phyloP scores from a whole-genome alignment of 1,140 invertebrate species.

The Lasioglossum baleicum region DNA sequence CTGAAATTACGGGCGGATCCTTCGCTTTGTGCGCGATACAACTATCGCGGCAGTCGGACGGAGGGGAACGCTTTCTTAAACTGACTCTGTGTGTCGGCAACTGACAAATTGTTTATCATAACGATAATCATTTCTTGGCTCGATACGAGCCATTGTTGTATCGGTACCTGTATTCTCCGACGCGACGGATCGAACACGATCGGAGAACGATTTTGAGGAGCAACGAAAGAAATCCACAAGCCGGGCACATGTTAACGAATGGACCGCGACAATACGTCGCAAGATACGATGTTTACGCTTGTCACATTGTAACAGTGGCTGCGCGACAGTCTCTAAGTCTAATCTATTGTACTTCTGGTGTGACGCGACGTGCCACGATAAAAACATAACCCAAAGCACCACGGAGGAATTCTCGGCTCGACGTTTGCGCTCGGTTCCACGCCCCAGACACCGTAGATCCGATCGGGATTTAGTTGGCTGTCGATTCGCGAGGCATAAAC shows the following conservation, averaged over 20 bases:
- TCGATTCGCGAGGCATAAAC: conserved; percentile 25
- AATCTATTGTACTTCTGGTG: conserved; percentile 10
- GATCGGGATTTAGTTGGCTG: conserved; percentile 31
- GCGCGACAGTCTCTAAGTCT: no score
- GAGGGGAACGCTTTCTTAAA: background rate
- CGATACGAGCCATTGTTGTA: conserved; percentile 21
- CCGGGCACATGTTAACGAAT: no score
- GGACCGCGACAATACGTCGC: no score
- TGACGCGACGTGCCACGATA: background rate
- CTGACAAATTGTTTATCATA: conserved; percentile 38
- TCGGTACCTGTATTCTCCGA: no score
- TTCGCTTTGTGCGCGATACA: conserved; percentile 40
- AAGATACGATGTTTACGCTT: no score
- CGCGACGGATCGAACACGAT: no score
- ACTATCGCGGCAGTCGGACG: conserved; percentile 21
- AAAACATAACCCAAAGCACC: background rate
- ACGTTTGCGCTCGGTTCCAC: background rate
- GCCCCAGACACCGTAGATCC: background rate
- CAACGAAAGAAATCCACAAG: no score
- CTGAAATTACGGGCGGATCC: conserved; percentile 64
- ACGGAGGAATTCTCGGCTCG: background rate
- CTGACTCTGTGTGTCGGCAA: background rate
- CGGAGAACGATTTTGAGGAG: no score
- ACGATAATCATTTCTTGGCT: conserved; percentile 24
- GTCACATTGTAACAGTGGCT: no score